Evolutionary conservation across 2,113 vertebrate species (phyloP).

Genomic region (Nanorana parkeri): DNA sequence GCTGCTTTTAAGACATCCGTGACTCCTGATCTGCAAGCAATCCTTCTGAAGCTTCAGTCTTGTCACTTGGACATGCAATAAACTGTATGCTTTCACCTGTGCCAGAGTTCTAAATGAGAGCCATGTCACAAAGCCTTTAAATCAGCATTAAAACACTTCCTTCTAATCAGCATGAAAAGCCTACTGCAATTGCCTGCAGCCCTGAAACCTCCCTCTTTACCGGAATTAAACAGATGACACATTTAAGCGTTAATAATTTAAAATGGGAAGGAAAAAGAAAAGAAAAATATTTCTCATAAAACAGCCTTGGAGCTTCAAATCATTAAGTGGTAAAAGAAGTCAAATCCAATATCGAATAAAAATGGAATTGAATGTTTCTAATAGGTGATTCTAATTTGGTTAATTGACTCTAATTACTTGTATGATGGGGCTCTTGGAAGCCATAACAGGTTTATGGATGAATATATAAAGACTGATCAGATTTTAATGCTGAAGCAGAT

Average conservation of each 20-base stretch:
- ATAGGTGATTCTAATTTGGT: constrained; percentile 24
- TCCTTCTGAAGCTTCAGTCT: too few species aligned
- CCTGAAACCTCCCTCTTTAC: neutral
- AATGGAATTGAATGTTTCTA: constrained; percentile 11
- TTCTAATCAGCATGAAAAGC: neutral
- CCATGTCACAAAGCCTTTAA: neutral
- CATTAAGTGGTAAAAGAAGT: constrained; percentile 12
- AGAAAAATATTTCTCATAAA: neutral
- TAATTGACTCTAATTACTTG: constrained; percentile 24
- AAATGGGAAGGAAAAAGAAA: constrained; percentile 1
- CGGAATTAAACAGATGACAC: constrained; percentile 7
- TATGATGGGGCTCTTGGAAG: constrained; percentile 21
- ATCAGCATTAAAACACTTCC: constrained; percentile 4
- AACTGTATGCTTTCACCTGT: too few species aligned
- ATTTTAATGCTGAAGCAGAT: constrained; percentile 18
- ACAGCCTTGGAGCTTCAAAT: neutral
- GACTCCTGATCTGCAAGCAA: too few species aligned
- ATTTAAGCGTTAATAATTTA: constrained; percentile 31
- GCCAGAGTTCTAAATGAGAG: neutral
- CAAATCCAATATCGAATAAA: constrained; percentile 7
- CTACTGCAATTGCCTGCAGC: neutral
- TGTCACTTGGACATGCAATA: neutral
- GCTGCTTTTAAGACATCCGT: too few species aligned
- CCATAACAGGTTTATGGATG: neutral
- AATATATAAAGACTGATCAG: neutral